Evolutionary conservation across 2,113 vertebrate genomes (phyloP).

Genomic region (Poecile atricapillus): DNA sequence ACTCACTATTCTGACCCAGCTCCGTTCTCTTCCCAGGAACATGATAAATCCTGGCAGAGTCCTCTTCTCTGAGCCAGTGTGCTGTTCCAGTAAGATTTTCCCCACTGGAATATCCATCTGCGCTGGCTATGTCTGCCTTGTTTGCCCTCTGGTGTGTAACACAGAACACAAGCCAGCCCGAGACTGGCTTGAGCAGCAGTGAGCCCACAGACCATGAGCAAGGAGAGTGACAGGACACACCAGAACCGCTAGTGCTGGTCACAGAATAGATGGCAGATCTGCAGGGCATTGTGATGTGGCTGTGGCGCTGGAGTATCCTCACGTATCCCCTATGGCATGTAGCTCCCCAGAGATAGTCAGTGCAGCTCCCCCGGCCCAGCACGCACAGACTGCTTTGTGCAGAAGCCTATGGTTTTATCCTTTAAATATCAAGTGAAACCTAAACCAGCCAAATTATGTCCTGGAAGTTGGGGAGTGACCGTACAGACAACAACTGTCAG

Average conservation of each 20-base stretch:
- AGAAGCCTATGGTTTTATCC: slow-evolving; percentile 27
- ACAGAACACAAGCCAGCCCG: not conserved
- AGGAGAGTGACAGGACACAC: not conserved
- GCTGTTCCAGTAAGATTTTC: not conserved
- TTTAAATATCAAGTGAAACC: slow-evolving; percentile 65
- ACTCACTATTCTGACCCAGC: not conserved
- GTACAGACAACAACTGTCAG: slow-evolving; percentile 64
- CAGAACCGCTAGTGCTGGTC: not conserved
- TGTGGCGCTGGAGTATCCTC: not conserved
- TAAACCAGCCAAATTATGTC: slow-evolving; percentile 48
- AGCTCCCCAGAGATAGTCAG: not conserved
- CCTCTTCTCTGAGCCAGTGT: not conserved
- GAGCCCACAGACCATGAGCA: not conserved
- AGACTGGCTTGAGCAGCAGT: not conserved
- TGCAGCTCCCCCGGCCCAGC: not conserved
- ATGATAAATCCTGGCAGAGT: not conserved
- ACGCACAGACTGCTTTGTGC: not conserved
- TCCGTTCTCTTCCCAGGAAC: not conserved
- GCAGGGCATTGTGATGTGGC: not conserved
- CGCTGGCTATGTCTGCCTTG: not conserved
- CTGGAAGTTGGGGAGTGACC: slow-evolving; percentile 5
- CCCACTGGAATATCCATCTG: not conserved
- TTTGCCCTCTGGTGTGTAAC: not conserved
- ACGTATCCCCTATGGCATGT: rapidly evolving
- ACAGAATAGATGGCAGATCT: not conserved